These are phyloP conservation scores for Pitta sordida DNA, from an alignment of 2,113 vertebrate genomes.

Conservation along the genomic window DNA sequence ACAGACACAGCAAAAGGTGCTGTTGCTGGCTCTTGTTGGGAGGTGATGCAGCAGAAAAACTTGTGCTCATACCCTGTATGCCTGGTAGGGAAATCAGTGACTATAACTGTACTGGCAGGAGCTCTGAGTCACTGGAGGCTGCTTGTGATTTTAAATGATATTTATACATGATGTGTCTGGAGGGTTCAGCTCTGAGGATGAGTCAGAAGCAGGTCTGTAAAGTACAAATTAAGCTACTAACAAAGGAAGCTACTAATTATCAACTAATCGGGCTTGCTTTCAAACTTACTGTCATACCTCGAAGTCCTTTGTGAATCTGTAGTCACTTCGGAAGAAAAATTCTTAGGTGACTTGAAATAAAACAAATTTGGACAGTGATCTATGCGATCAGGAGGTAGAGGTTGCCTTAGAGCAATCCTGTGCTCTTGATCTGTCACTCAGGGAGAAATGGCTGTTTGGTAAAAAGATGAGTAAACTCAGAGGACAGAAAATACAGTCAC, in stretches of 20 bases:
- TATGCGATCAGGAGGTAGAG: not conserved
- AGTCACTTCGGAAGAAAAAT: not conserved
- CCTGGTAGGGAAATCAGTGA: not conserved
- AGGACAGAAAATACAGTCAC: not conserved
- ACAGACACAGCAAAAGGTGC: not conserved
- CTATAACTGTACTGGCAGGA: not conserved
- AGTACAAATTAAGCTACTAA: not conserved
- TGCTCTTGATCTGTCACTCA: not conserved
- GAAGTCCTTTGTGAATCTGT: not conserved
- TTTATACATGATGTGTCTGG: conserved; percentile 3
- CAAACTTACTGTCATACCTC: not conserved
- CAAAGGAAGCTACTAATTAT: not conserved
- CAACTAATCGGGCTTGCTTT: not conserved
- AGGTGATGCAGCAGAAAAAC: conserved; percentile 3
- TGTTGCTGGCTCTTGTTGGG: not conserved
- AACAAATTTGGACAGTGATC: not conserved
- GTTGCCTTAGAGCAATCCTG: not conserved
- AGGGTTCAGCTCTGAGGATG: not conserved
- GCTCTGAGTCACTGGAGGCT: conserved; percentile 32
- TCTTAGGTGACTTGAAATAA: not conserved
- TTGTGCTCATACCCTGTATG: not conserved
- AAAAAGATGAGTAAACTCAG: not conserved
- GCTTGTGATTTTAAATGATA: not conserved
- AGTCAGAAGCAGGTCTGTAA: conserved; percentile 7
- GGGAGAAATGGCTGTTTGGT: not conserved